Evolutionary conservation across 1,140 invertebrate species (phyloP), one percentile per base, ranked within the genome.

Genomic region (Trichoplusia ni): DNA sequence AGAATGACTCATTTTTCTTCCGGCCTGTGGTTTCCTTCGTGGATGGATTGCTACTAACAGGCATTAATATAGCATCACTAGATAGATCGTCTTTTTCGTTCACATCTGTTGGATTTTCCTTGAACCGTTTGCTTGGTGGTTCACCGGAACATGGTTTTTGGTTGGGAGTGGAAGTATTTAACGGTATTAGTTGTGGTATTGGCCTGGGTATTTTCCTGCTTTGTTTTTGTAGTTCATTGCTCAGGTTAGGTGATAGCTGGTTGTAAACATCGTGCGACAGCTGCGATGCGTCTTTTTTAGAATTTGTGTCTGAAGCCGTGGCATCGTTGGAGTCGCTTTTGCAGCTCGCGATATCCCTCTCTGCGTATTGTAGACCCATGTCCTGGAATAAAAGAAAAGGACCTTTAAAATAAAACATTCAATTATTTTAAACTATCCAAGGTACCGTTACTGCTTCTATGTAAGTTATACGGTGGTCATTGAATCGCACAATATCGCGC

Each of bases 1-100:
- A 96, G 79, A 97, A 97, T 7, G 94, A 95, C 11, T 94, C 92
- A 71, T 94, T 95, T 77, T 95, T 95, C 86, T 94, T 94, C 67
- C 81, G 75, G 7, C 53, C 68, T n/a, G 58, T 33, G 23, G 64
- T 72, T 40, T 90, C 86, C 65, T 86, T 89, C n/a, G 47, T 29
- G 16, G 23, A 46, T 14, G 65, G 19, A 8, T 49, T 69, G 37
- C 69, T 82, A 62, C 71, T 73, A 16, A 75, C 68, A 19, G 84
- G 78, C 54, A 79, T 75, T 11, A 82, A 56, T 31, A 77, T 75
- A n/a, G 86, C 73, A 49, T 89, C 86, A 5, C 75, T 68, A 6
- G 78, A 65, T 53, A 80, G 64, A 66, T 76, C 75, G 27, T 88
- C 81, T 29, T 53, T 65, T 16, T 79, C 75, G 6, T 44, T n/a